Base-by-base conservation (phyloP, 2,113 vertebrate species). In the Delphinapterus leucas region DNA sequence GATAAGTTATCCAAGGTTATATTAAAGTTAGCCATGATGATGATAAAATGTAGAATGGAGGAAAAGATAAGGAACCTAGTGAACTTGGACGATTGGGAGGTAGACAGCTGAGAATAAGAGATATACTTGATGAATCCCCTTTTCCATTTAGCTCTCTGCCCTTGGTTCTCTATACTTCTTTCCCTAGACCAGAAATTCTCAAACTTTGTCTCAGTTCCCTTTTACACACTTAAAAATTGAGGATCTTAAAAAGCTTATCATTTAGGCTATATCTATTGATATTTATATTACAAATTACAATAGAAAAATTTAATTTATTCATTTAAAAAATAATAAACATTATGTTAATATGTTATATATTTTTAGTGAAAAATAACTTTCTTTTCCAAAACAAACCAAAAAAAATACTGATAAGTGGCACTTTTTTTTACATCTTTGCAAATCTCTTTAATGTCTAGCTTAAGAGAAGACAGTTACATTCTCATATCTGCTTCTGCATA, bases 381-480 rank as follows among this genome's bases (percentile, higher is more conserved):
- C 49, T 58, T 95, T 92, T 65, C 36, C 5, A 41, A 68, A 74
- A 88, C 38, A 49, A 88, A 84, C 15, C 44, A 41, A 79, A 85
- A 77, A 38, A 68, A 58, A 9, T 76, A 92, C 8, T 63, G 23
- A 58, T 15, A 55, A 87, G 31, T 49, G 26, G 8, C 36, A 38
- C 1, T 77, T 83, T 92, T 21, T 38, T 33, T 31, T 31, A 76
- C 9, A 77, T 49, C 33, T 77, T 33, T 49, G 17, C 28, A 6
- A 47, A 47, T 77, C 74, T 49, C 28, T 77, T 77, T 77, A 77
- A 77, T 0, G 0, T 21, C 44, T 77, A 55, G 15, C 14, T 68
- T 73, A 94, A 95, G 9, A 95, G 47, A 67, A 96, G 28, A 80
- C 6, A 88, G 31, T 44, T 82, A 55, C 25, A 93, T n/a, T 93